Base-by-base conservation (phyloP, 2,113 vertebrate genomes). In the Bujurquina vittata region DNA sequence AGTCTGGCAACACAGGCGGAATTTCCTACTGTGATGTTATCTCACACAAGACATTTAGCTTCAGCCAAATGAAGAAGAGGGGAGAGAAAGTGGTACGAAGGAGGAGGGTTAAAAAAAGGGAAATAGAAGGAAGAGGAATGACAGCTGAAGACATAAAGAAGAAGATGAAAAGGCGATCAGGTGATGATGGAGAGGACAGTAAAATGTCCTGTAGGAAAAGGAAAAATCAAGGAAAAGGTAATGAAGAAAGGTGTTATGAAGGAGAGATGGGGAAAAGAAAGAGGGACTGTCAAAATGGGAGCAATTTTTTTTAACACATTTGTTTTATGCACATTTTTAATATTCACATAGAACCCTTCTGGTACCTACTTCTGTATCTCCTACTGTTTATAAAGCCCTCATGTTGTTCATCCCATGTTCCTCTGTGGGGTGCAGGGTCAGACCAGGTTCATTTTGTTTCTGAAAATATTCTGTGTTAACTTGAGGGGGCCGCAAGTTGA, bases 21-120 rank as follows among this genome's bases (percentile, higher is more conserved):
- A 94, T 94, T 94, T 94, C 94, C 92, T 93, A 91, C 91, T 84
- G 93, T 57, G 94, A 94, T 94, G 90, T 93, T 94, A 94, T 94
- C 94, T 93, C 89, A 84, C 87, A 87, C 89, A 86, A 93, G 92
- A 92, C 91, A 94, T 94, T 94, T 94, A 94, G 90, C 89, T 69
- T 67, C 89, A 35, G 92, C 93, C 91, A 93, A 93, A 92, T 77
- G 84, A 88, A 49, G 62, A 80, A 67, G 84, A n/a, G 46, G 67
- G 55, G 63, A 52, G 77, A 65, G 46, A 77, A 15, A 58, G 49
- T 65, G 56, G 60, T 55, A 63, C 62, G 55, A 56, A 43, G 26
- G 79, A 59, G 79, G 10, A 35, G 65, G 65, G 31, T 1, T 49
- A 26, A 61, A 9, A 61, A 20, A 80, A 62, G 26, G 22, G 40